phyloP scores from a whole-genome alignment of 2,113 vertebrate genomes.

The Hippocampus barbouri region DNA sequence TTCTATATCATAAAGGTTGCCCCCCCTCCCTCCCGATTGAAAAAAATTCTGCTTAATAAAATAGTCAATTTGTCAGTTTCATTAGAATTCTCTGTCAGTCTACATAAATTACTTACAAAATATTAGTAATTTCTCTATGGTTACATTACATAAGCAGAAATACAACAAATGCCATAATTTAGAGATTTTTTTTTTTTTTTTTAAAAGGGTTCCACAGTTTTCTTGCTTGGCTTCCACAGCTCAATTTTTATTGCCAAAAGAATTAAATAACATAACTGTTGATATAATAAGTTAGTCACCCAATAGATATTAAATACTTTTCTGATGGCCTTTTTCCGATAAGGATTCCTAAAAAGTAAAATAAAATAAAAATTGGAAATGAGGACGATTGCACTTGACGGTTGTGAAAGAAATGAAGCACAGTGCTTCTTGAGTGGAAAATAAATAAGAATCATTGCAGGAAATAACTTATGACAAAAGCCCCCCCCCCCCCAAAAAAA shows the following conservation, averaged over 20 bases:
- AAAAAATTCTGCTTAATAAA: slow-evolving; percentile 76
- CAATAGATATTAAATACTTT: slow-evolving; percentile 73
- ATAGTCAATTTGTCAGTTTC: slow-evolving; percentile 74
- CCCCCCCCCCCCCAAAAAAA: slow-evolving; percentile 40
- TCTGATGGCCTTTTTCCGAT: slow-evolving; percentile 57
- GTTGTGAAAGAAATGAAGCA: slow-evolving; percentile 63
- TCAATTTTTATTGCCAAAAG: slow-evolving; percentile 2
- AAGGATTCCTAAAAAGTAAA: slow-evolving; percentile 2
- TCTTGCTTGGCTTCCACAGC: slow-evolving; percentile 65
- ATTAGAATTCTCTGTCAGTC: slow-evolving; percentile 70
- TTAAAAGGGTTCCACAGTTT: slow-evolving; percentile 63
- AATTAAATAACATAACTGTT: slow-evolving; percentile 73
- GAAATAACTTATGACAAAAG: slow-evolving; percentile 77
- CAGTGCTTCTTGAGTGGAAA: slow-evolving; percentile 75
- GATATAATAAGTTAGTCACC: slow-evolving; percentile 55
- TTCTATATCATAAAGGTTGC: slow-evolving; percentile 74
- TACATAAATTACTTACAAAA: slow-evolving; percentile 70
- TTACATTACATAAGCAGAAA: slow-evolving; percentile 63
- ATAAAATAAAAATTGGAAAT: slow-evolving; percentile 32
- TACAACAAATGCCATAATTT: slow-evolving; percentile 62
- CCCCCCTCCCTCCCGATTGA: slow-evolving; percentile 52
- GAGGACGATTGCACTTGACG: slow-evolving; percentile 64
- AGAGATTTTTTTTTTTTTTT: slow-evolving; percentile 42
- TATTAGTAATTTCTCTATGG: slow-evolving; percentile 68
- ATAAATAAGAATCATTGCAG: slow-evolving; percentile 74